These are phyloP conservation scores for Rhodinocichla rosea DNA, from an alignment of 2,113 vertebrate genomes.

Conservation along the genomic window DNA sequence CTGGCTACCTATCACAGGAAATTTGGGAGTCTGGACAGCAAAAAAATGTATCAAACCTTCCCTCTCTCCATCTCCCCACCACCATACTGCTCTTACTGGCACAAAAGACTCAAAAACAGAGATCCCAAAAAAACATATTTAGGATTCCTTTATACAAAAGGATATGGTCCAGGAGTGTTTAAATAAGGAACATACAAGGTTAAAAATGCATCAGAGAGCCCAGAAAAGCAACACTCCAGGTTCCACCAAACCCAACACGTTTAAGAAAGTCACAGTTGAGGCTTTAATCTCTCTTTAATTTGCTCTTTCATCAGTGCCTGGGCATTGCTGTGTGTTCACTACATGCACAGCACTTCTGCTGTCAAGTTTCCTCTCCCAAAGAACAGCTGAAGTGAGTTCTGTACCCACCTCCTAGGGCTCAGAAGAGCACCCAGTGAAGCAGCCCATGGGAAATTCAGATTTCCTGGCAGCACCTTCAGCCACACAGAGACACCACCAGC, in stretches of 20 bases:
- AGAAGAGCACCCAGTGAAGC: background rate
- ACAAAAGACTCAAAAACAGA: background rate
- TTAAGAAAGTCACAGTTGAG: background rate
- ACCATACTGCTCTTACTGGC: background rate
- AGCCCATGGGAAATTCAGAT: background rate
- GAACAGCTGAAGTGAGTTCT: background rate
- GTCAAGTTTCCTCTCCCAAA: background rate
- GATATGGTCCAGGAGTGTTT: background rate
- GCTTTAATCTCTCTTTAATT: background rate
- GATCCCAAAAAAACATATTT: background rate
- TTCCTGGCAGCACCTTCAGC: background rate
- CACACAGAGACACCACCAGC: background rate
- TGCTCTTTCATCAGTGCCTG: background rate
- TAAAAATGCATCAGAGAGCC: background rate
- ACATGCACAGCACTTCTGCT: background rate
- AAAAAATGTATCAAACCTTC: background rate
- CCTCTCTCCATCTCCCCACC: background rate
- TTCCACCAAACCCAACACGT: background rate
- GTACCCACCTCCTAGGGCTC: background rate
- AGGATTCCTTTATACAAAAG: background rate
- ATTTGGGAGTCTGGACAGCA: background rate
- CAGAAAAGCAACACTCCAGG: background rate
- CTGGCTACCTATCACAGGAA: background rate
- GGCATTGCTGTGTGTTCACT: background rate
- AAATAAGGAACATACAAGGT: background rate